Evolutionary conservation across 2,888 invertebrate species (phyloP).

Genomic region (Aleiodes testaceus): DNA sequence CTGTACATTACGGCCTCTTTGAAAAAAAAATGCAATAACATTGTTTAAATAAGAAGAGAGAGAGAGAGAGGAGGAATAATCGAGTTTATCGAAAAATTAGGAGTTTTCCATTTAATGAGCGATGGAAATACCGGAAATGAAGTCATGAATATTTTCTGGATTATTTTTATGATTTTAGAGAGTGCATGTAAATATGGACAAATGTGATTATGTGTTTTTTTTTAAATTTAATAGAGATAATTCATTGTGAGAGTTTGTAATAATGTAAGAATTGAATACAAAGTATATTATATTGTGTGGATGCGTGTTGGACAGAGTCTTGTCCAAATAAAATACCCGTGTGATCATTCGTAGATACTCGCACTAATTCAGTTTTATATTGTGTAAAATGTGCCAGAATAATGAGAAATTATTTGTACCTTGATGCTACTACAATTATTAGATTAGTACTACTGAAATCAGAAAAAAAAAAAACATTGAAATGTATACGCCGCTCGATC

Average conservation of each 20-base stretch:
- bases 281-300: conserved; percentile 1
- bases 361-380: conserved; percentile 9
- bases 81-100: background rate
- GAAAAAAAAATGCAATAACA: conserved; percentile 3
- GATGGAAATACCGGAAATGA: conserved; percentile 38
- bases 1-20: conserved; percentile 31
- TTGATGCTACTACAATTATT: conserved; percentile 16
- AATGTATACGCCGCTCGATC: conserved; percentile 21
- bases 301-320: background rate
- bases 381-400: conserved; percentile 27
- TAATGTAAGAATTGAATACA: background rate
- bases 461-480: background rate
- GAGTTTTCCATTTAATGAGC: conserved; percentile 30
- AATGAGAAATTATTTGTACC: conserved; percentile 19
- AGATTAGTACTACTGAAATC: conserved; percentile 7
- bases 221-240: conserved; percentile 11
- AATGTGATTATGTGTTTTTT: conserved; percentile 11
- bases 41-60: conserved; percentile 5
- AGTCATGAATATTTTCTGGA: too few species aligned
- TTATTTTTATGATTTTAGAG: too few species aligned
- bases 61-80: background rate
- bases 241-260: background rate
- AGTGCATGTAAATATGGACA: background rate
- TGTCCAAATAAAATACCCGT: background rate
- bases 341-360: background rate